Conservation (phyloP, 2,797 vertebrate genomes). For the Schizothorax lantsangensis region DNA sequence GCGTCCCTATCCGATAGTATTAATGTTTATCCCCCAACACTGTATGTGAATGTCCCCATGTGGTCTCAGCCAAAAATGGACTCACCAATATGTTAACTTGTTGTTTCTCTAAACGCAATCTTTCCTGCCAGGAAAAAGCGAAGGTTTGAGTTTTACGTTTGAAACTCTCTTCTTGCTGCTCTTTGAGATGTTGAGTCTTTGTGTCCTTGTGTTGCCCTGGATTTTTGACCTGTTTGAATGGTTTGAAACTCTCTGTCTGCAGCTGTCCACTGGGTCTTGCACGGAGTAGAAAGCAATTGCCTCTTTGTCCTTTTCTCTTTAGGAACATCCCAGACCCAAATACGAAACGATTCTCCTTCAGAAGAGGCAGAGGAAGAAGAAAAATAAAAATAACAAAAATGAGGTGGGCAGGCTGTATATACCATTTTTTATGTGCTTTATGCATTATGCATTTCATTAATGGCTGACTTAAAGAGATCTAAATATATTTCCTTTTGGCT, state of each 20-base stretch:
- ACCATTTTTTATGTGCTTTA: slow-evolving; percentile 2
- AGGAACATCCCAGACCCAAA: slow-evolving; percentile 93
- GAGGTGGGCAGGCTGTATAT: slow-evolving; percentile 76
- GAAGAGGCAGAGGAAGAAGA: slow-evolving; percentile 86
- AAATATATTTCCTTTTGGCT: slow-evolving; percentile 44
- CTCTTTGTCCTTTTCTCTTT: slow-evolving; percentile 47
- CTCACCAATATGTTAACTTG: slow-evolving; percentile 39
- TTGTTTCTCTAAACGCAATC: slow-evolving; percentile 61
- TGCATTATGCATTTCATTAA: slow-evolving; percentile 34
- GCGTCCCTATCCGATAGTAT: neutral
- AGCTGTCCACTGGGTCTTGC: slow-evolving; percentile 1
- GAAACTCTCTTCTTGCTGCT: slow-evolving; percentile 41
- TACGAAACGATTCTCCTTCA: slow-evolving; percentile 91
- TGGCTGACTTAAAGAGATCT: slow-evolving; percentile 36
- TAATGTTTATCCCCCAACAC: slow-evolving; percentile 6
- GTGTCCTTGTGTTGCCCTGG: slow-evolving; percentile 54
- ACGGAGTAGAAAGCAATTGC: slow-evolving; percentile 12
- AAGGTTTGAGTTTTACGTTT: slow-evolving; percentile 73
- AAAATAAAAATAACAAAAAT: slow-evolving; percentile 72
- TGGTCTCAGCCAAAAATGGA: neutral
- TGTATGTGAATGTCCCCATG: slow-evolving; percentile 15
- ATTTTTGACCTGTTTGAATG: slow-evolving; percentile 51
- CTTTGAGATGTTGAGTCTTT: slow-evolving; percentile 52
- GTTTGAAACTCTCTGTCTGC: slow-evolving; percentile 49
- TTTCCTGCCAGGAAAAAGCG: slow-evolving; percentile 71